Base-by-base conservation (phyloP, 2,797 vertebrate species). In the Discoglossus pictus region DNA sequence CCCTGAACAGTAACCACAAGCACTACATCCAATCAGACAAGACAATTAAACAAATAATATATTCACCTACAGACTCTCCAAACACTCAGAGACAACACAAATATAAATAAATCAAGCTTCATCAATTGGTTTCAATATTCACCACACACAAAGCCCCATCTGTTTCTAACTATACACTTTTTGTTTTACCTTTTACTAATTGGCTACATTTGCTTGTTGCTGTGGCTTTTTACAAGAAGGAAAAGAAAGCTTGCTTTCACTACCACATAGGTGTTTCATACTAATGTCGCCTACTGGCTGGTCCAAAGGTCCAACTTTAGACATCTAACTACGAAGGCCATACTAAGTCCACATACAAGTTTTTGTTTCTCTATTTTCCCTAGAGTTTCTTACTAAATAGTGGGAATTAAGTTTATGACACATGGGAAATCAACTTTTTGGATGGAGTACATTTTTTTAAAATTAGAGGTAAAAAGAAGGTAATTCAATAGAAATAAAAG, bases 1-100 rank as follows among this genome's bases (percentile, higher is more conserved):
- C 51, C 51, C 16, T 34, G 23, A 39, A 55, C 52, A 39, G 34
- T 70, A 55, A 70, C 67, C 67, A 17, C 60, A 63, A 23, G 59
- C 43, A 40, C 34, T 63, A 24, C 47, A 56, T 12, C 51, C 51
- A 42, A 63, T 55, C 67, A 63, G 67, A 70, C 59, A 70, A 70
- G 67, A 70, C 67, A 70, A 70, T 70, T 56, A 70, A 50, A 55
- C 60, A 50, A 48, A 69, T 69, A 61, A 61, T 70, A 63, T 63
- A 70, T 70, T 70, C 60, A 56, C 60, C 53, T 50, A 48, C 67
- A 70, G 35, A 50, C 59, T 50, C 60, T 63, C 59, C 17, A 6
- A 55, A 50, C 67, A 63, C 67, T 70, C 67, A 69, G 27, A 55
- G 67, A 62, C 67, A 55, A 62, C 67, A 62, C 52, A 62, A 54